A percentile compares a stretch with the other conserved stretches of the same genome.
Conservation (phyloP, 2,888 invertebrate species). For the Drosophila incognita region DNA sequence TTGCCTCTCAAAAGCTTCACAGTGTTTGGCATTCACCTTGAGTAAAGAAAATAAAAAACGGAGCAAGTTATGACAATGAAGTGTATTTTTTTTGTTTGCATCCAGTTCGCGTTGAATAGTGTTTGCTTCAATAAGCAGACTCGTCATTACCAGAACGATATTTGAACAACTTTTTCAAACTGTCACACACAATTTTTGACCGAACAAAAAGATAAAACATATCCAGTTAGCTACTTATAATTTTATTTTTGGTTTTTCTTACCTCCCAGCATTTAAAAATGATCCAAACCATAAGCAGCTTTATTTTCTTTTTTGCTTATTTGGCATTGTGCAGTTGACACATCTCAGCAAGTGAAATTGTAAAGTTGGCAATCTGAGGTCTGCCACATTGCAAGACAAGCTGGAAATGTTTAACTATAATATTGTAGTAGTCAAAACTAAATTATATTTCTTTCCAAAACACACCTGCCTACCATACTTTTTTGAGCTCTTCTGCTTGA, state of each 20-base stretch:
- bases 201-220: background rate
- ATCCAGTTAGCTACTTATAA: background rate
- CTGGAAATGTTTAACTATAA: background rate
- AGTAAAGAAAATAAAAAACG: background rate
- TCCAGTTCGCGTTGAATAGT: background rate
- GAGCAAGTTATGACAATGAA: background rate
- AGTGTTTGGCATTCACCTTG: background rate
- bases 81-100: background rate
- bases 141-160: background rate
- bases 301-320: background rate
- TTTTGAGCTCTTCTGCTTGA: background rate
- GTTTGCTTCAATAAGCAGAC: background rate
- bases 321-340: background rate
- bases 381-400: background rate
- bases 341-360: background rate
- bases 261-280: background rate
- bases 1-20: background rate
- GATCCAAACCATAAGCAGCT: background rate
- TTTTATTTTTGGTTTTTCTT: background rate
- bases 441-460: background rate
- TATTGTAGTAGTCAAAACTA: background rate
- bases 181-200: background rate
- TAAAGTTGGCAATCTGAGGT: background rate
- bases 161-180: background rate
- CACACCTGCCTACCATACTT: background rate